Evolutionary conservation across 2,888 invertebrate genomes (phyloP).

Genomic region (Philopedon plagiatum): DNA sequence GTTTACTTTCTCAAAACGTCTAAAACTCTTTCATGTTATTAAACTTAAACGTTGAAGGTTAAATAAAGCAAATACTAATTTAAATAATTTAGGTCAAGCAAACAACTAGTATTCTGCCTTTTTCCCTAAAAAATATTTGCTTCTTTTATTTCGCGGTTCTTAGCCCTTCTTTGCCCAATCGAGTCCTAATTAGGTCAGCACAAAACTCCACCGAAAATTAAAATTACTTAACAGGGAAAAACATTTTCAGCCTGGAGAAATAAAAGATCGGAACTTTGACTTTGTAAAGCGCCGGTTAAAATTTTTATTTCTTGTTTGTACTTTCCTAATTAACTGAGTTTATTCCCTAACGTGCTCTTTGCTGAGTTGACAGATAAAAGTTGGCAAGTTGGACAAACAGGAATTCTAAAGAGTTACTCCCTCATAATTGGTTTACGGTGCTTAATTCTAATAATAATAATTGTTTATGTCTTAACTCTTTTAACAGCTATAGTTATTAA

Average conservation of each 20-base stretch:
- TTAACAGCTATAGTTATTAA: no score
- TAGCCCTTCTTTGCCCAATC: no score
- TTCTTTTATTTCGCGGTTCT: no score
- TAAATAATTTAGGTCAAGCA: not conserved
- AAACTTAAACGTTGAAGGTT: not conserved
- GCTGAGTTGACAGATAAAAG: constrained; percentile 21
- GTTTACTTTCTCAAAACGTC: not conserved
- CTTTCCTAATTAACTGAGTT: constrained; percentile 5
- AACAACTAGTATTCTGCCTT: not conserved
- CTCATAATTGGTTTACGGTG: not conserved
- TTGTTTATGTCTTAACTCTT: not conserved
- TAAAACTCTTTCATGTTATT: not conserved
- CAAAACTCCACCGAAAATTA: not conserved
- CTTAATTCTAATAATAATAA: not conserved
- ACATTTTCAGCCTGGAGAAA: not conserved
- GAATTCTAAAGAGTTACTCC: not conserved
- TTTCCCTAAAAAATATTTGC: not conserved
- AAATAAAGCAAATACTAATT: not conserved
- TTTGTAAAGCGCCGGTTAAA: not conserved
- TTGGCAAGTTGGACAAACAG: not conserved
- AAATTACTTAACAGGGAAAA: not conserved
- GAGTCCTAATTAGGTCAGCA: not conserved
- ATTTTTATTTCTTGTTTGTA: not conserved
- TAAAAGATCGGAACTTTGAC: not conserved
- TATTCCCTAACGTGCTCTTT: constrained; percentile 4